Evolutionary conservation across 2,113 vertebrate species (phyloP), one percentile per base, ranked within the genome.

Genomic region (Platycercus adscitus): DNA sequence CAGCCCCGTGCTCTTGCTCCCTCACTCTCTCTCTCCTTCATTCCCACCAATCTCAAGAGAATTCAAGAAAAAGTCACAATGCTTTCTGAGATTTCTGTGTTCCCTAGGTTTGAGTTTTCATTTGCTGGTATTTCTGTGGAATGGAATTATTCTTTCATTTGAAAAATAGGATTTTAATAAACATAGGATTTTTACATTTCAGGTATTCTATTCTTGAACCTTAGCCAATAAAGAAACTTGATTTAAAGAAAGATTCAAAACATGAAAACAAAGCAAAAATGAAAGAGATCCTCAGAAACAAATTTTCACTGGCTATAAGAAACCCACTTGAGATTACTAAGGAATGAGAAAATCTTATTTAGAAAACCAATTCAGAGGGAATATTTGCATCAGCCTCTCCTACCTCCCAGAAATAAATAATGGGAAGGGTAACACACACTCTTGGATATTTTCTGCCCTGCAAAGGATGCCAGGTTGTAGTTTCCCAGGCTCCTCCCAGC

Each of bases 221-320:
- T 19, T 15, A 49, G 4, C 15, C 37, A 68, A 73, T 39, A 53
- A 66, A 69, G 6, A 72, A 68, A 63, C 3, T 28, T 6, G 2
- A 63, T 49, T 73, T 66, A 91, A 81, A 71, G 28, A 87, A 71
- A 60, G 4, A 56, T 33, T 71, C 4, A 3, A 89, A 89, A 63
- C 33, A 23, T 26, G 29, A 88, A 81, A 91, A 46, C 8, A 55
- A 84, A 70, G 28, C 9, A 53, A 71, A 78, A 71, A 66, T 29
- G 0, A 49, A 76, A 11, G 25, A 44, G 1, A 41, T 28, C 37
- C 25, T 17, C 49, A 55, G 72, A 33, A 11, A 0, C 18, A n/a
- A 24, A 39, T 33, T 81, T 68, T 49, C 52, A 60, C 17, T 29
- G 26, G 1, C 49, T 63, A 19, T 17, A 10, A 61, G 39, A 71